A percentile compares a stretch with the other conserved stretches of the same genome.
These are phyloP conservation scores for Pasiphila rectangulata DNA, from an alignment of 2,888 invertebrate genomes.

Conservation along the genomic window DNA sequence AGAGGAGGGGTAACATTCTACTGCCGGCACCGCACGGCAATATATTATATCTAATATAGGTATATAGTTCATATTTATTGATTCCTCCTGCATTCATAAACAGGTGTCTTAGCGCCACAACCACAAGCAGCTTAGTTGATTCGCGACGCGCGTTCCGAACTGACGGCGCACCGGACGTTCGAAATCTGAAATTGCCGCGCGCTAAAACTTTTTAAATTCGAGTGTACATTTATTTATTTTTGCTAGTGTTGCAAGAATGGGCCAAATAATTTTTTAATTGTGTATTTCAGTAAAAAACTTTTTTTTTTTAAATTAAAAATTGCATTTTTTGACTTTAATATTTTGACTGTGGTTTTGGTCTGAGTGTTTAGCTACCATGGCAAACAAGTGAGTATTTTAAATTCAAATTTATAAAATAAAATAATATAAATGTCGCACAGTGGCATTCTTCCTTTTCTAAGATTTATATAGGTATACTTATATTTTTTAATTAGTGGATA, in stretches of 20 bases:
- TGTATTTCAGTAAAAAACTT: constrained; percentile 2
- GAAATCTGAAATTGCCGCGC: constrained; percentile 48
- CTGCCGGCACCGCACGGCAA: too few relatives aligned
- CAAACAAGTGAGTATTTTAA: constrained; percentile 48
- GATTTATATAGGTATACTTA: too few relatives aligned
- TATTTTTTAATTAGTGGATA: too few relatives aligned
- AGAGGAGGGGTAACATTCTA: too few relatives aligned
- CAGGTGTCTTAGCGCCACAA: constrained; percentile 29
- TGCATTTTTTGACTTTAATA: constrained; percentile 41
- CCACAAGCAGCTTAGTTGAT: constrained; percentile 51
- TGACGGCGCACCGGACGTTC: constrained; percentile 45
- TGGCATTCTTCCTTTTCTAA: too few relatives aligned
- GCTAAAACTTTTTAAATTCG: constrained; percentile 29
- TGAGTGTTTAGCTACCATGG: constrained; percentile 44
- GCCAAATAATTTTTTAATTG: constrained; percentile 27
- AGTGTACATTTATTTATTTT: constrained; percentile 21
- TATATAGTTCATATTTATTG: background rate
- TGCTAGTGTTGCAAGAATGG: constrained; percentile 43
- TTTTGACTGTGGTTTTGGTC: constrained; percentile 43
- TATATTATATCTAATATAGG: too few relatives aligned
- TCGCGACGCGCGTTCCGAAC: constrained; percentile 39
- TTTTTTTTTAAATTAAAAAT: constrained; percentile 20
- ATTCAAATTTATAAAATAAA: too few relatives aligned
- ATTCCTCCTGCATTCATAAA: constrained; percentile 33
- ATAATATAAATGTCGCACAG: too few relatives aligned